phyloP scores from a whole-genome alignment of 2,888 invertebrate genomes.

The Erynnis tages region DNA sequence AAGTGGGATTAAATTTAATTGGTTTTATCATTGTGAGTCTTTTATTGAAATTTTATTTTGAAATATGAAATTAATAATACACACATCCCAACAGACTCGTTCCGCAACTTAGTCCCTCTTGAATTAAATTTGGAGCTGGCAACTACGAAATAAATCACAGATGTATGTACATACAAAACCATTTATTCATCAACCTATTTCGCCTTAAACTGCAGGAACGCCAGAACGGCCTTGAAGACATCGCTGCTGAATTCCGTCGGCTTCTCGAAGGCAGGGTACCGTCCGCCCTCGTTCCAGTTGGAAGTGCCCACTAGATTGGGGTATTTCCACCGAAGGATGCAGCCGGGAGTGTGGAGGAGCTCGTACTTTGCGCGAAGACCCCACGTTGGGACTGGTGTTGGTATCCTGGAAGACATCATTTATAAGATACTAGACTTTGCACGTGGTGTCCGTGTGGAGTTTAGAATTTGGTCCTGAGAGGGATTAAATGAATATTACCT shows the following conservation, averaged over 20 bases:
- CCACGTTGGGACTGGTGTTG: slow-evolving; percentile 86
- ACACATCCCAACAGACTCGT: too few species aligned
- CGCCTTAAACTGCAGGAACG: slow-evolving; percentile 38
- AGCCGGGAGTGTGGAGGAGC: slow-evolving; percentile 81
- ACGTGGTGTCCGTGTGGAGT: too few species aligned
- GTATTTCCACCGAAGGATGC: slow-evolving; percentile 82
- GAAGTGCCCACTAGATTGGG: slow-evolving; percentile 85
- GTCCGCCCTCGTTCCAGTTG: slow-evolving; percentile 86
- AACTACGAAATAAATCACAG: not conserved
- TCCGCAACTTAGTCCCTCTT: too few species aligned
- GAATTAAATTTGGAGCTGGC: too few species aligned
- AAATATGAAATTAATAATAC: too few species aligned
- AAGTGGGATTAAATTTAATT: too few species aligned
- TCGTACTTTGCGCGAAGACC: slow-evolving; percentile 88
- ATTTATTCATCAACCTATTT: slow-evolving; percentile 9
- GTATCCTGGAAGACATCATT: slow-evolving; percentile 72
- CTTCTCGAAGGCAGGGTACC: slow-evolving; percentile 92
- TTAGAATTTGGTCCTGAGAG: too few species aligned
- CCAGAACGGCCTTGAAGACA: slow-evolving; percentile 70
- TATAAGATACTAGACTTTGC: too few species aligned
- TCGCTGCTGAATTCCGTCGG: slow-evolving; percentile 87
- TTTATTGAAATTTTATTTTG: too few species aligned
- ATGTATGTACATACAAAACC: too few species aligned
- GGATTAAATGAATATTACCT: too few species aligned
- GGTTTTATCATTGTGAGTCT: too few species aligned